Evolutionary conservation across 2,888 invertebrate species (phyloP).

Genomic region (Epiblema foenella): DNA sequence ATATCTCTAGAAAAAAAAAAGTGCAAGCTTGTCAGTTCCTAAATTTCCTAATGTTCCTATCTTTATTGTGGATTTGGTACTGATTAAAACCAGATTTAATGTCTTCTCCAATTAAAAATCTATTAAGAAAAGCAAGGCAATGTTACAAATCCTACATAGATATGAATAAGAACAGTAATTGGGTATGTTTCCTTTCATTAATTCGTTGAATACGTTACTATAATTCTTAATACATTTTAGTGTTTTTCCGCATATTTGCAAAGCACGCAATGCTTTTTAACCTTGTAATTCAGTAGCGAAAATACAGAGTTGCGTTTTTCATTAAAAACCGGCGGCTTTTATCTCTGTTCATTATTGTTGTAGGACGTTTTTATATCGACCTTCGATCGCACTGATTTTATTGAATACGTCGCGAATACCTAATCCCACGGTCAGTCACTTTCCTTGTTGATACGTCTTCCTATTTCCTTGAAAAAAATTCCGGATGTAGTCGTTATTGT

Average conservation of each 20-base stretch:
- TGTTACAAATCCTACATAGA: constrained; percentile 64
- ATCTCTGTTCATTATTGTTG: constrained; percentile 17
- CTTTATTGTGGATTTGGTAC: constrained; percentile 14
- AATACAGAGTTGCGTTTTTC: not conserved
- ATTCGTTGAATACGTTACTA: constrained; percentile 31
- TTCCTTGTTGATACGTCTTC: constrained; percentile 22
- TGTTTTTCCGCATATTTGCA: not conserved
- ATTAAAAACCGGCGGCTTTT: constrained; percentile 14
- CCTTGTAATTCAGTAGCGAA: constrained; percentile 17
- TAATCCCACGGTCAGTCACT: constrained; percentile 2
- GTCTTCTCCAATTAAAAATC: constrained; percentile 69
- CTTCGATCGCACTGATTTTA: constrained; percentile 7
- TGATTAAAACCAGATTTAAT: constrained; percentile 54
- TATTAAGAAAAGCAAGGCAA: constrained; percentile 63
- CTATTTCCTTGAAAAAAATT: constrained; percentile 17
- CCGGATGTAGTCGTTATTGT: not conserved
- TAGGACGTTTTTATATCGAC: constrained; percentile 12
- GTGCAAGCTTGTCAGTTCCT: constrained; percentile 44
- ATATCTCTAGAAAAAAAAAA: constrained; percentile 50
- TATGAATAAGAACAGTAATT: constrained; percentile 59
- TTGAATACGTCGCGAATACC: constrained; percentile 1
- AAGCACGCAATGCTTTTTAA: not conserved
- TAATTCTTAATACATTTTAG: not conserved
- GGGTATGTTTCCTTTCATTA: constrained; percentile 62
- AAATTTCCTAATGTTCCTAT: not conserved